Evolutionary conservation across 2,113 vertebrate genomes (phyloP), one percentile per base, ranked within the genome.

Genomic region (Vombatus ursinus): DNA sequence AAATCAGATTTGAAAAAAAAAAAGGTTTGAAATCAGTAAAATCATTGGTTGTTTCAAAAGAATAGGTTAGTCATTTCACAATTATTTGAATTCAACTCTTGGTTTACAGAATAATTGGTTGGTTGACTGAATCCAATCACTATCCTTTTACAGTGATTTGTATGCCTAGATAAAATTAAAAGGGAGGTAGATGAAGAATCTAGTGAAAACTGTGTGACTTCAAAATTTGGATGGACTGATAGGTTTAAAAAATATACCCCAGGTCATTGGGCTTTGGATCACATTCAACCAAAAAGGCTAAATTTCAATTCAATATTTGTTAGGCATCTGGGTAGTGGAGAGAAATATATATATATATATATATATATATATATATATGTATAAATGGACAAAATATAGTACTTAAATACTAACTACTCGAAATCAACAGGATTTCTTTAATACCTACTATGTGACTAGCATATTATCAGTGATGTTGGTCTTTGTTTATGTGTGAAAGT

Each of bases 341-440:
- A 84, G 37, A 84, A 23, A 84, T 84, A 84, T 49, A 49, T 49
- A 49, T 49, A 49, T 49, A 49, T 49, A 49, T 49, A 49, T 49
- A 49, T 49, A 49, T 49, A 49, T 49, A 49, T 49, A 49, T 49
- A 49, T 49, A 49, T 49, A 49, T 49, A 49, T 49, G 5, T 49
- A 5, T 44, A 22, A 77, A 44, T 84, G 68, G 19, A 44, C 68
- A 84, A 44, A 8, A 84, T 84, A 22, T 2, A 84, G 37, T 84
- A 44, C 68, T 84, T 44, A 84, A 84, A 84, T 84, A 19, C 50
- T 1, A 14, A 0, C 31, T 1, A 7, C 0, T 28, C 8, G 0
- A 10, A 68, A 61, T 0, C 3, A 0, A 9, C n/a, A 22, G 0
- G 0, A 0, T 47, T 52, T 11, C 0, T 6, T 0, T 25, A 0